These are phyloP conservation scores for Artemia sinica DNA, from an alignment of 2,888 invertebrate species.

Conservation along the genomic window DNA sequence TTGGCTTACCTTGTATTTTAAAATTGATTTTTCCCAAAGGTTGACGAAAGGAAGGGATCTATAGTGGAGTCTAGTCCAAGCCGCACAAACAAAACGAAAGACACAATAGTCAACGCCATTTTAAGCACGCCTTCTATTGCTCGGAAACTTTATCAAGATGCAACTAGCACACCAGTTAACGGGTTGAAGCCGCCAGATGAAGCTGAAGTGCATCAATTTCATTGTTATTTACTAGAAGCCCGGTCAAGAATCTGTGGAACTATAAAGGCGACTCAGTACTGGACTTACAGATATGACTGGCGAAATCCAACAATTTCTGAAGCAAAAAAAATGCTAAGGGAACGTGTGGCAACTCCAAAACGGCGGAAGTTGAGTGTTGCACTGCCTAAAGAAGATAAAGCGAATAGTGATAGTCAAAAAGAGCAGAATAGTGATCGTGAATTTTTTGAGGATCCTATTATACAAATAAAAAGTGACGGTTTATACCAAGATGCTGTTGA, in stretches of 20 bases:
- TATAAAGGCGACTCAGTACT: slow-evolving; percentile 51
- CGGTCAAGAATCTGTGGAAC: slow-evolving; percentile 56
- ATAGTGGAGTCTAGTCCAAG: no score
- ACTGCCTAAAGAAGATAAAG: slow-evolving; percentile 1
- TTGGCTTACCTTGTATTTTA: no score
- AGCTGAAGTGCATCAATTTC: background rate
- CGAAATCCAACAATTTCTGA: slow-evolving; percentile 33
- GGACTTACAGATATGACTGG: slow-evolving; percentile 64
- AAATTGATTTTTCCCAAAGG: no score
- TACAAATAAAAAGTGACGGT: slow-evolving; percentile 7
- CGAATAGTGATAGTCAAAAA: background rate
- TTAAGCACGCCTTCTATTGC: background rate
- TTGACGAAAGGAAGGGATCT: no score
- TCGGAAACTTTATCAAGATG: background rate
- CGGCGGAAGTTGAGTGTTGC: background rate
- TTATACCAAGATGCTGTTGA: slow-evolving; percentile 17
- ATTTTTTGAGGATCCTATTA: slow-evolving; percentile 6
- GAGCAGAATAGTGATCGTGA: slow-evolving; percentile 1
- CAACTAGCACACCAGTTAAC: background rate
- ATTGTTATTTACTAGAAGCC: slow-evolving; percentile 58
- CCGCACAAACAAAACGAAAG: background rate
- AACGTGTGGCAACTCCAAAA: slow-evolving; percentile 26
- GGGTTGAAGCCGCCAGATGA: background rate
- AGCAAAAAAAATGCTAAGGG: slow-evolving; percentile 25
- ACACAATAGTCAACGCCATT: background rate